A percentile compares a stretch with the other conserved stretches of the same genome.
These are phyloP conservation scores for Arctia plantaginis DNA, from an alignment of 2,888 invertebrate species.

Conservation along the genomic window DNA sequence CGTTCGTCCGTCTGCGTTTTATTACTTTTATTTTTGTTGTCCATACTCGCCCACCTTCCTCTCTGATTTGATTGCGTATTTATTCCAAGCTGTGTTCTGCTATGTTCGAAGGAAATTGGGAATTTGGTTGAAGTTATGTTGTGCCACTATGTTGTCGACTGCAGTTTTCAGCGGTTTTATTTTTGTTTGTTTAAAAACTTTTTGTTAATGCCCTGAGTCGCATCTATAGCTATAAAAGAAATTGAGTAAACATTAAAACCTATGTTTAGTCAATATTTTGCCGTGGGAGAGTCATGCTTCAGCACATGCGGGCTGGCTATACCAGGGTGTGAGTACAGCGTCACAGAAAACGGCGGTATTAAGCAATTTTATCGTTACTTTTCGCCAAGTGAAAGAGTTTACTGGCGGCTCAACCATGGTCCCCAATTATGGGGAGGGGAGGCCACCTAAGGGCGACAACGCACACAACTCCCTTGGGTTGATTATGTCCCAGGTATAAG, in stretches of 20 bases:
- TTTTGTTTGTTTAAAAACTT: conserved; percentile 3
- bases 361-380: not conserved
- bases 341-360: not conserved
- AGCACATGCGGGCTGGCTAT: too few relatives aligned
- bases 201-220: not conserved
- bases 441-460: not conserved
- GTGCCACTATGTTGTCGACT: conserved; percentile 13
- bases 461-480: not conserved
- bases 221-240: not conserved
- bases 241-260: not conserved
- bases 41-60: conserved; percentile 63
- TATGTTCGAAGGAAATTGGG: conserved; percentile 30
- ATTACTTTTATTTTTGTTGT: conserved; percentile 67
- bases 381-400: not conserved
- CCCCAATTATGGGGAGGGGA: not conserved
- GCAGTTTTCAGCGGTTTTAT: not conserved
- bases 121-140: conserved; percentile 22
- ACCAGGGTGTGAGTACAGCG: not conserved
- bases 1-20: conserved; percentile 58
- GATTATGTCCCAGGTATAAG: not conserved
- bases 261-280: too few relatives aligned
- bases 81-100: conserved; percentile 60
- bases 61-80: conserved; percentile 62
- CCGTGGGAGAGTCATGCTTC: too few relatives aligned
- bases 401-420: not conserved